These are phyloP conservation scores for Hirtodrosophila duncani DNA, from an alignment of 2,888 invertebrate genomes.

Conservation along the genomic window DNA sequence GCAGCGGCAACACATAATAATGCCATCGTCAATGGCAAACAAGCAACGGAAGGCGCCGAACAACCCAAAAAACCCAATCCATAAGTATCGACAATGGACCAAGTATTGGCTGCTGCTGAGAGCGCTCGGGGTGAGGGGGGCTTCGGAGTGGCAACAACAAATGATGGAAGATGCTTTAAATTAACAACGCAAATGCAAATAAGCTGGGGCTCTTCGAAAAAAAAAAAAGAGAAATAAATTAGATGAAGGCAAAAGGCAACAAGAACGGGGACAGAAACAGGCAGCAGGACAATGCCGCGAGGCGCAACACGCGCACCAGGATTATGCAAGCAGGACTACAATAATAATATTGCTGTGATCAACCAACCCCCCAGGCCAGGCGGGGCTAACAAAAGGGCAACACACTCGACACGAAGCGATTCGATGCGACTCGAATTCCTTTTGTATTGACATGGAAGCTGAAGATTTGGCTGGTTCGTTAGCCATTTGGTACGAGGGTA, in stretches of 20 bases:
- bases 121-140: neutral
- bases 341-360: conserved; percentile 8
- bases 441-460: conserved; percentile 52
- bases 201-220: conserved; percentile 29
- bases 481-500: too few species aligned
- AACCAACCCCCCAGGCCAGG: conserved; percentile 26
- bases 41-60: conserved; percentile 37
- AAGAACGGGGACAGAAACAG: conserved; percentile 39
- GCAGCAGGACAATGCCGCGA: conserved; percentile 56
- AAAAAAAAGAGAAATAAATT: conserved; percentile 62
- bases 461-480: conserved; percentile 70
- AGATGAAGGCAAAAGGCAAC: conserved; percentile 64
- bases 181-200: conserved; percentile 74
- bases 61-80: conserved; percentile 32
- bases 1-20: conserved; percentile 66
- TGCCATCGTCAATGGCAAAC: conserved; percentile 66
- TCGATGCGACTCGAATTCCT: conserved; percentile 27
- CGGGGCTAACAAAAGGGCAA: conserved; percentile 26
- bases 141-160: conserved; percentile 38
- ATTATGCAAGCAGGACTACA: conserved; percentile 36
- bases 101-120: conserved; percentile 21
- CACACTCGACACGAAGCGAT: neutral
- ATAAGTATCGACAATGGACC: conserved; percentile 50
- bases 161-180: conserved; percentile 70
- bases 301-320: conserved; percentile 61